A percentile compares a stretch with the other conserved stretches of the same genome.
phyloP scores from a whole-genome alignment of 1,140 invertebrate species.

The Drosophila arawakana region DNA sequence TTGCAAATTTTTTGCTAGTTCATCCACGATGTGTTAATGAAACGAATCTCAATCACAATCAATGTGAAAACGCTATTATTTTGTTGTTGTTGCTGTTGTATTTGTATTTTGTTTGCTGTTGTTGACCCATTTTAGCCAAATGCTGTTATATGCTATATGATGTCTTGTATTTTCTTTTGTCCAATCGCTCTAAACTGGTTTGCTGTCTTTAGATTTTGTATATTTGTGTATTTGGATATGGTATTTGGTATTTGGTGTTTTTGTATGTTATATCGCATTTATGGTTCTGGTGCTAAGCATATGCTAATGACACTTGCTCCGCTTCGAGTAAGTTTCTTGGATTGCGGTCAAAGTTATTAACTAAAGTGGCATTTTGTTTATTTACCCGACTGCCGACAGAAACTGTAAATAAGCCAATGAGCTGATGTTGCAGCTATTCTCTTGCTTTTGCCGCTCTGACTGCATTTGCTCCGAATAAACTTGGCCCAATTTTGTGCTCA shows the following conservation, averaged over 20 bases:
- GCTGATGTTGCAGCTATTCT: slow-evolving; percentile 11
- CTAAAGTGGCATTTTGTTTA: slow-evolving; percentile 59
- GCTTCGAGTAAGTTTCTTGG: slow-evolving; percentile 44
- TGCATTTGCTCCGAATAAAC: neutral
- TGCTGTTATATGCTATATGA: neutral
- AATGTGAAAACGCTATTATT: slow-evolving; percentile 46
- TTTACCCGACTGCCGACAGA: slow-evolving; percentile 4
- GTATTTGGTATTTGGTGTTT: slow-evolving; percentile 3
- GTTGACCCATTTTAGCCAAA: no score
- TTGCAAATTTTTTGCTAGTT: slow-evolving; percentile 10
- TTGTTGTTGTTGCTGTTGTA: slow-evolving; percentile 24
- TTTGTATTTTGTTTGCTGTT: neutral
- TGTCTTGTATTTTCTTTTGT: slow-evolving; percentile 29
- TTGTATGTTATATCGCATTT: slow-evolving; percentile 12
- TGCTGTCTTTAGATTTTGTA: slow-evolving; percentile 5
- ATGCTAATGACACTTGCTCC: slow-evolving; percentile 73
- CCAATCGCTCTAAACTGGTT: slow-evolving; percentile 36
- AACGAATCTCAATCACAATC: slow-evolving; percentile 33
- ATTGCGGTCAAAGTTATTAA: slow-evolving; percentile 80
- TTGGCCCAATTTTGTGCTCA: slow-evolving; percentile 68
- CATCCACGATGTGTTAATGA: slow-evolving; percentile 62
- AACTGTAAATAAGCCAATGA: slow-evolving; percentile 45
- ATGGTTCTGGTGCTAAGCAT: slow-evolving; percentile 74
- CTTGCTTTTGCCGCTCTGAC: neutral
- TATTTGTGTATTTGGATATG: neutral